Evolutionary conservation across 2,797 vertebrate genomes (phyloP), one percentile per base, ranked within the genome.

Genomic region (Delichon dasypus): DNA sequence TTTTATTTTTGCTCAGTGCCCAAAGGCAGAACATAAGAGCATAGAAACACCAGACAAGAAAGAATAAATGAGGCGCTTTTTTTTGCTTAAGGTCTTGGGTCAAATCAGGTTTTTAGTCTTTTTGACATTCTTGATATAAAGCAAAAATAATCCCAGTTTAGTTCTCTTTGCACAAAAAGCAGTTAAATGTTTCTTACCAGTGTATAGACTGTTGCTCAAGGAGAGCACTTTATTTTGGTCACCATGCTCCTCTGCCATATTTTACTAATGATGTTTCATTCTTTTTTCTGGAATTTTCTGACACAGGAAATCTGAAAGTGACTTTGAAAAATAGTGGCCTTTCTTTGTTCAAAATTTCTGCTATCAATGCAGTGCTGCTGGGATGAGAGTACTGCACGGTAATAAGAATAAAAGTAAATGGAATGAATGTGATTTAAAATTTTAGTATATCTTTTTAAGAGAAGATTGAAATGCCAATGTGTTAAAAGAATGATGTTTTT

Each of bases 101-200:
- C 81, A 94, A 92, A 88, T 85, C 57, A 94, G 85, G 74, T 86
- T 97, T 94, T 93, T 88, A 91, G 90, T 95, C 73, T 93, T 95
- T 91, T 58, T 89, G 60, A 71, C 88, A 77, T 66, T 87, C 60
- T 77, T 92, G 44, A 85, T 71, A 89, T 13, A 89, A 88, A 89
- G 38, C 5, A 72, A 94, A 83, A 94, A 75, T 75, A 91, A 61
- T 40, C 16, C 23, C 51, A 50, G 17, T 74, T 93, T 83, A 57
- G 30, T 83, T 91, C 12, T 60, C 19, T 74, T 82, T 77, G n/a
- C 10, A 74, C n/a, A 71, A 77, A 89, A 66, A 66, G 2, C 30
- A 75, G 42, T 13, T 94, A 85, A 77, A 87, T 61, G 14, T 22
- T 89, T 92, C 36, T 91, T 72, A 19, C 17, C 8, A 64, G 16